Evolutionary conservation across 2,888 invertebrate species (phyloP), one percentile per base, ranked within the genome.

Genomic region (Eumerus sabulonum): DNA sequence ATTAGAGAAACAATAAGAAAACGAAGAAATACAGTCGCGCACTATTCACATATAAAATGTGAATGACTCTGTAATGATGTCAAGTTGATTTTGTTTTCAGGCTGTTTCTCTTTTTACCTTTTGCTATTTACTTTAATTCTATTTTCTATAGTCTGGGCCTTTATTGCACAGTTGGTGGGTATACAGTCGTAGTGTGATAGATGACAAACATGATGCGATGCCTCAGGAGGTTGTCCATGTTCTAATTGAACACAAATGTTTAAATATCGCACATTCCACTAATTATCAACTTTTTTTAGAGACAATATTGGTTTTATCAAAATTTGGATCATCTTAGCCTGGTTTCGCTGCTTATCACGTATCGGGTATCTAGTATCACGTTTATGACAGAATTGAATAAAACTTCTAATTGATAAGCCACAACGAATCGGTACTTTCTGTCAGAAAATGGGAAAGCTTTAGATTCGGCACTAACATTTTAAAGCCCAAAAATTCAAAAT

Each of bases 41-140:
- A 62, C 53, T 68, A 57, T 48, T 66, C 60, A 66, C 51, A 57
- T 54, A 51, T 56, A 57, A 63, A 79, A 76, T 76, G 82, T 82
- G 82, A 82, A 82, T 82, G 82, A 82, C 82, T 82, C 74, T 16
- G 77, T 81, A 82, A 82, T 72, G 81, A 82, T 82, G 82, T 82
- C 82, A 82, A 82, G 82, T 82, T 82, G 81, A 82, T 72, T 82
- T 72, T 62, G 74, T 73, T 73, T 73, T 63, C 17, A 14, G 11
- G 27, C 48, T 67, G 62, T 56, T 63, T 45, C 45, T 64, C 36
- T 60, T 18, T 47, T 59, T 64, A 51, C 11, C 45, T 53, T 13
- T 62, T 45, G 35, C 35, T 45, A 36, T 59, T 60, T 64, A 36
- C 19, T 70, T 48, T 54, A 70, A 67, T 51, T 73, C 67, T 67